Evolutionary conservation across 1,140 invertebrate genomes (phyloP), one percentile per base, ranked within the genome.

Genomic region (Heliconius melpomene): DNA sequence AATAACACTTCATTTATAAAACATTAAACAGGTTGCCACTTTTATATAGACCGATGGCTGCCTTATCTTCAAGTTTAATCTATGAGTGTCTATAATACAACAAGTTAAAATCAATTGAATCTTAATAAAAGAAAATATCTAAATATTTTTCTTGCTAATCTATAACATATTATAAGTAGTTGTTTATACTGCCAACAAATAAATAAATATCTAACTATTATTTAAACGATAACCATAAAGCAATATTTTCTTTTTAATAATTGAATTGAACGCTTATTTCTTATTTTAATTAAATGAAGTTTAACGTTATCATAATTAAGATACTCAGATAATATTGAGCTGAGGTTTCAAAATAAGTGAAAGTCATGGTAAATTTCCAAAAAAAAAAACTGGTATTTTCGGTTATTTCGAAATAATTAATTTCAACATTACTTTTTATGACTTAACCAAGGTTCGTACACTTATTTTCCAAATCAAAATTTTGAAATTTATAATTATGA

Each of bases 1-100:
- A 66, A 3, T 26, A 66, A 66, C 60, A 66, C 60, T 60, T 5
- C n/a, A 60, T 60, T 60, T 60, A 23, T 23, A 9, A 5, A 66
- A 66, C 60, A 66, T 66, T 66, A 66, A 66, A 66, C 60, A 66
- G 60, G 23, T 66, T 66, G 26, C 60, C 60, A 66, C 60, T 66
- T 66, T 66, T 66, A 29, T 66, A 66, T 66, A 26, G 60, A 13
- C 11, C 60, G 23, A 66, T 66, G 29, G 26, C 23, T 66, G 60
- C 60, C 13, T 66, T 66, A 66, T 66, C 60, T 66, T 13, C 60
- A 6, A 66, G 11, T 66, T 26, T 26, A 60, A 60, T 23, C 23
- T 60, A 13, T 13, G 29, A 29, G 26, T 66, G 60, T 29, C 60
- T 29, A 66, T 29, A 66, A 16, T 5, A 29, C 13, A 13, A 26